These are phyloP conservation scores for Castor canadensis DNA, from an alignment of 2,113 vertebrate genomes.

Conservation along the genomic window DNA sequence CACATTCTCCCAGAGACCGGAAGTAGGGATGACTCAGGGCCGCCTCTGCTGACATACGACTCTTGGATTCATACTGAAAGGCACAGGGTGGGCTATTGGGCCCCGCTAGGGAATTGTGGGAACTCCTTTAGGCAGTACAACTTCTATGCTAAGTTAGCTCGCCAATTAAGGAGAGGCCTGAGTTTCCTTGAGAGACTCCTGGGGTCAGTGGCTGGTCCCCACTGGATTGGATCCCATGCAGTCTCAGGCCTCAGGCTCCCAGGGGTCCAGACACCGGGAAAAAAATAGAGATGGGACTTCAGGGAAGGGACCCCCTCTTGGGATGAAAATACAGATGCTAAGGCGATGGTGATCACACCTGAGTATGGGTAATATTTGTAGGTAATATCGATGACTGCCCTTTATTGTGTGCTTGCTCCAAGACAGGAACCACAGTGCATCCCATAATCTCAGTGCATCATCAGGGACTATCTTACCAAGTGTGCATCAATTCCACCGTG, in stretches of 20 bases:
- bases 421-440: accelerated
- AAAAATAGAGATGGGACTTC: background rate
- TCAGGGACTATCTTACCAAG: background rate
- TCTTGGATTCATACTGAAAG: slow-evolving; percentile 92
- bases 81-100: background rate
- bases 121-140: background rate
- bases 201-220: background rate
- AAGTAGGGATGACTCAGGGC: slow-evolving; percentile 93
- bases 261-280: background rate
- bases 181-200: background rate
- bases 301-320: background rate
- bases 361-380: accelerated
- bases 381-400: no score
- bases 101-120: background rate
- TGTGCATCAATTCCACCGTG: no score
- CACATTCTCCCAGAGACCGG: slow-evolving; percentile 89
- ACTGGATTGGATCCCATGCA: background rate
- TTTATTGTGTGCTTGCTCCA: background rate
- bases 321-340: background rate
- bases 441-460: background rate
- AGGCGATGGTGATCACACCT: background rate
- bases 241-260: background rate
- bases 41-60: slow-evolving; percentile 88
- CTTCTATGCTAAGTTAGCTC: background rate
- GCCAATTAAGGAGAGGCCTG: background rate